Evolutionary conservation across 2,888 invertebrate genomes (phyloP).

Genomic region (Eurois occulta): DNA sequence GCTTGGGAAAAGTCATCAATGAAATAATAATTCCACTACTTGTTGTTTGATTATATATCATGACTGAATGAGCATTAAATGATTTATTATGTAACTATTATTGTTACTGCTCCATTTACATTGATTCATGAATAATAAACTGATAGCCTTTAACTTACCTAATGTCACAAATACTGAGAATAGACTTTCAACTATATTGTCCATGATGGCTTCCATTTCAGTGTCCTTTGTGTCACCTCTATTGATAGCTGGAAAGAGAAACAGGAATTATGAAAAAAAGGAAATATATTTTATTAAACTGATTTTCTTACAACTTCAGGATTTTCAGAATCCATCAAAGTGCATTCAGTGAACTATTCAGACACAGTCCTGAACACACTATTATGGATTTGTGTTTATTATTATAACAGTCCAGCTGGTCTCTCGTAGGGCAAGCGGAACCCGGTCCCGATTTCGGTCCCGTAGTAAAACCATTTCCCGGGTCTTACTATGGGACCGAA

Average conservation of each 20-base stretch:
- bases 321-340: not conserved
- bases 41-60: not conserved
- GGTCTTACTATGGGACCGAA: no score
- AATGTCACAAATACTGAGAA: conserved; percentile 99
- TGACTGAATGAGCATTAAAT: not conserved
- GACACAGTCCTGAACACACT: not conserved
- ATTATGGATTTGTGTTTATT: not conserved
- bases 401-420: not conserved
- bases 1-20: not conserved
- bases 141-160: conserved; percentile 89
- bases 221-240: conserved; percentile 98
- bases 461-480: no score
- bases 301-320: not conserved
- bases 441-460: no score
- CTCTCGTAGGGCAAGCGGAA: not conserved
- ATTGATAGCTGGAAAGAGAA: conserved; percentile 94
- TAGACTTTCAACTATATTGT: conserved; percentile 98
- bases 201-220: conserved; percentile 98
- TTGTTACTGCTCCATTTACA: not conserved
- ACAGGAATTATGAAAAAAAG: not conserved
- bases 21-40: not conserved
- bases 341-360: not conserved
- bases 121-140: conserved; percentile 9
- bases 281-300: not conserved
- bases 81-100: not conserved